Base-by-base conservation (phyloP, 2,113 vertebrate genomes). In the Scomber scombrus region DNA sequence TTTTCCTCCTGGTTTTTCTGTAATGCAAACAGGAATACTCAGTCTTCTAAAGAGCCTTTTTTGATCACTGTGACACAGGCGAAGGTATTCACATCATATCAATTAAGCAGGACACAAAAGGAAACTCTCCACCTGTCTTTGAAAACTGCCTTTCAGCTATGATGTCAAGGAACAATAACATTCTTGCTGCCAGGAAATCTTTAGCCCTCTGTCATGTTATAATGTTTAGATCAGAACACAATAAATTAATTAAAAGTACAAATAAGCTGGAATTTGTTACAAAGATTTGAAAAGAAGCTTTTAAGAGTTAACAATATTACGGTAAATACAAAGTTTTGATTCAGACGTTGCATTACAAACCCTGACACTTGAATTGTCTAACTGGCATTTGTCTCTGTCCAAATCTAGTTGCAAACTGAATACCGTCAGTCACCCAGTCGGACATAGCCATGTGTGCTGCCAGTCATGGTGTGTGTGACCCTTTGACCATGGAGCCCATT, bases 381-480 rank as follows among this genome's bases (percentile, higher is more conserved):
- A 66, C 62, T 63, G 75, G 77, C 56, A 49, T 51, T 26, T 75
- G 73, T 85, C 40, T 82, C 47, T 67, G 47, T 46, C 71, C 26
- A 60, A 83, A 84, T 81, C 54, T 21, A 68, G 73, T 78, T 54
- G 26, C 64, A 85, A 81, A 86, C 63, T 60, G 67, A 85, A 91
- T 78, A 71, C 89, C 40, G 26, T 54, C 23, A 54, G 45, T 71
- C 63, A 54, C 78, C 58, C 63, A 57, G 14, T 51, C 46, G 74
- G 86, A 54, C 50, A 21, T 11, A 34, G 75, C 72, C 90, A 89
- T 79, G 71, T 87, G 85, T 84, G 84, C 89, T 77, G 82, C 85
- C 90, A 89, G 75, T 92, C 83, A 92, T 14, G 56, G 63, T 67
- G 66, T 87, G 56, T 61, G 63, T 76, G 87, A 89, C 86, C 89